Conservation (phyloP, 2,888 invertebrate genomes). For the Ptilodon capucinus region DNA sequence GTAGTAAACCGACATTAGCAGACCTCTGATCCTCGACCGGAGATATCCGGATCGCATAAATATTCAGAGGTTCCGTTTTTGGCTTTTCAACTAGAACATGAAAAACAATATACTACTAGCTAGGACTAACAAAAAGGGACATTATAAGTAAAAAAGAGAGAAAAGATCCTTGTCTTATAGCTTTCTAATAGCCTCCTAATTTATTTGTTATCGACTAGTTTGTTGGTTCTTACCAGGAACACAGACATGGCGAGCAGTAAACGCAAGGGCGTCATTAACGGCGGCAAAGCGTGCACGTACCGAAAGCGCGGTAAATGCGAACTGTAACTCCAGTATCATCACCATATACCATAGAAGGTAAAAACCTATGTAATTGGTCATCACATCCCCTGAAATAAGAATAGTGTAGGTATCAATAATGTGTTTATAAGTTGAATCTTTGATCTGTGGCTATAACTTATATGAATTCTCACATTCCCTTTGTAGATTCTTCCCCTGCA, state of each 20-base stretch:
- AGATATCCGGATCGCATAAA: slow-evolving; percentile 66
- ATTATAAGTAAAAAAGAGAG: no score
- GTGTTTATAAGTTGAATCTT: background rate
- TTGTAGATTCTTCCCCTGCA: slow-evolving; percentile 61
- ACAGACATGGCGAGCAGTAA: slow-evolving; percentile 62
- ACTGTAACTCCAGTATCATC: slow-evolving; percentile 83
- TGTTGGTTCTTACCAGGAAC: slow-evolving; percentile 52
- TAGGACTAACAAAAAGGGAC: no score
- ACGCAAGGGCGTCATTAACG: slow-evolving; percentile 77
- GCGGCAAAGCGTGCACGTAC: slow-evolving; percentile 80
- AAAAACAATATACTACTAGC: background rate
- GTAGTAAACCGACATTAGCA: slow-evolving; percentile 58
- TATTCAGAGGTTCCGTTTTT: slow-evolving; percentile 56
- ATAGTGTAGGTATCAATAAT: slow-evolving; percentile 1
- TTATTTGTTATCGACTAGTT: background rate
- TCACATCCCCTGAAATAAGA: slow-evolving; percentile 60
- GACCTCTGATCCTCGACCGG: slow-evolving; percentile 44
- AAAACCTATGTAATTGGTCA: slow-evolving; percentile 81
- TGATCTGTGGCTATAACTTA: background rate
- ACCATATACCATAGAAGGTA: slow-evolving; percentile 84
- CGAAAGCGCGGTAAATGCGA: slow-evolving; percentile 81
- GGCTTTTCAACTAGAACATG: slow-evolving; percentile 58
- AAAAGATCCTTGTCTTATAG: background rate
- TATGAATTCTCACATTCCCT: slow-evolving; percentile 62
- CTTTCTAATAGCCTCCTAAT: no score